Conservation (phyloP, 2,888 invertebrate genomes). For the Apantesis nais region DNA sequence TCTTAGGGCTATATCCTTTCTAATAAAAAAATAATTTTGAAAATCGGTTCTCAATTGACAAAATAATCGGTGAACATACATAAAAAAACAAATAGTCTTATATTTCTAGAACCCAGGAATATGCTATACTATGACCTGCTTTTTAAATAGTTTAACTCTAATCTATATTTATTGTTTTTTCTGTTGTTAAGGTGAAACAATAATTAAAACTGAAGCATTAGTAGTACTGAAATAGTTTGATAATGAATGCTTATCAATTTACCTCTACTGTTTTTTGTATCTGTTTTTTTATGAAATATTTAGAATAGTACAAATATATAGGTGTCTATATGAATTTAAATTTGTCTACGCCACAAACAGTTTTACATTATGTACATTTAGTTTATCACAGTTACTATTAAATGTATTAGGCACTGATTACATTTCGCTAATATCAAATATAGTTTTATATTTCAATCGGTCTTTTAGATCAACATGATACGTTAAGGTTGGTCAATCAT, state of each 20-base stretch:
- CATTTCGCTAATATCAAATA: neutral
- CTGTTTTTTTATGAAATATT: neutral
- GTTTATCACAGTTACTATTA: neutral
- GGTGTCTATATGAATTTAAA: neutral
- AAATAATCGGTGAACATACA: no score
- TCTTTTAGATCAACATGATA: slow-evolving; percentile 2
- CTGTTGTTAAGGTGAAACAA: no score
- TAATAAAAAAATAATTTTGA: no score
- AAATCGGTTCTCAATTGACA: no score
- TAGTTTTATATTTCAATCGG: neutral
- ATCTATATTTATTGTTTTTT: no score
- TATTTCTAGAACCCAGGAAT: no score
- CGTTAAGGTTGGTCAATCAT: slow-evolving; percentile 9
- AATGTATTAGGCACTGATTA: neutral
- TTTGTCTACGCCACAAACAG: neutral
- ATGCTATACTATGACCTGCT: no score
- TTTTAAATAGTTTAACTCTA: no score
- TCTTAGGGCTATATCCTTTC: no score
- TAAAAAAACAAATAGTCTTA: no score
- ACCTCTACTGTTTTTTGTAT: neutral
- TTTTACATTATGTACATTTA: neutral
- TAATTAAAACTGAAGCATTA: neutral
- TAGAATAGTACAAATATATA: no score
- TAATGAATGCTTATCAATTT: neutral
- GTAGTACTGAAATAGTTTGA: neutral